phyloP scores from a whole-genome alignment of 2,888 invertebrate genomes.

The Bellardia pandia region DNA sequence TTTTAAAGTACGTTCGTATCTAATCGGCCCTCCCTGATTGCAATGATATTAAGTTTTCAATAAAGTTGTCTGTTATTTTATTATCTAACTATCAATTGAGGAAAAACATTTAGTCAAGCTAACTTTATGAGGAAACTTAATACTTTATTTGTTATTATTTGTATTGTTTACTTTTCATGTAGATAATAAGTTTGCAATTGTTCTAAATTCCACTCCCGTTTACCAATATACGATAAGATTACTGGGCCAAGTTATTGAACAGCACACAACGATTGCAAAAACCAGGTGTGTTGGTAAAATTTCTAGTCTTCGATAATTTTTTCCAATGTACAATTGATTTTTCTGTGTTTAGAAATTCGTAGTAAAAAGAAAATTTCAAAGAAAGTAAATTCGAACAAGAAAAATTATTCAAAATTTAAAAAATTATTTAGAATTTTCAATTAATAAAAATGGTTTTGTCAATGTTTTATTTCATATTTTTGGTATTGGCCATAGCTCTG shows the following conservation, averaged over 20 bases:
- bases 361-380: conserved; percentile 34
- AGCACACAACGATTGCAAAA: not conserved
- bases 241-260: not conserved
- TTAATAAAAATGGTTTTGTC: conserved; percentile 36
- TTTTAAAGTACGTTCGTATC: no score
- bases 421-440: not conserved
- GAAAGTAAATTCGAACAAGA: not conserved
- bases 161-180: not conserved
- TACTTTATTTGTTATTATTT: conserved; percentile 9
- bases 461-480: conserved; percentile 52
- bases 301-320: conserved; percentile 37
- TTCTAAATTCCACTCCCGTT: not conserved
- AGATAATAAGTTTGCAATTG: conserved; percentile 21
- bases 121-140: not conserved
- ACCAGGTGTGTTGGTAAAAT: not conserved
- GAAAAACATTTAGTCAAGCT: not conserved
- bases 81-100: not conserved
- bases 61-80: not conserved
- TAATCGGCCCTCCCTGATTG: no score
- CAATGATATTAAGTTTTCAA: not conserved
- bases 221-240: conserved; percentile 63
- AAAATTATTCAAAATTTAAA: not conserved
- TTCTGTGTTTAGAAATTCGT: conserved; percentile 38
- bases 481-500: conserved; percentile 35
- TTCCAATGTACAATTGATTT: conserved; percentile 41